Base-by-base conservation (phyloP, 1,140 invertebrate genomes). In the Cardiocondyla obscurior region DNA sequence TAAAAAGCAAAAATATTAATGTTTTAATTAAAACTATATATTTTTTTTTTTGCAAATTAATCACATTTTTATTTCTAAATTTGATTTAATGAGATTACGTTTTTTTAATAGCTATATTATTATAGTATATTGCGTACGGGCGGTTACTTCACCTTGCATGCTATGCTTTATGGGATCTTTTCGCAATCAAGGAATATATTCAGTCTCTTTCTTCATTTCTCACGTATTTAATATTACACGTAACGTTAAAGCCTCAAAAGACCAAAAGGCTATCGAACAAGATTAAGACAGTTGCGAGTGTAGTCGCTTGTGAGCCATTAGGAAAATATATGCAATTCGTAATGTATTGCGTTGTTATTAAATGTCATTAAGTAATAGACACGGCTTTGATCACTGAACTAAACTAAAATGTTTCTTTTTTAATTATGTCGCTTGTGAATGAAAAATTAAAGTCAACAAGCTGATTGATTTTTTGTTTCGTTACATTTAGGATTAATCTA, bases 351-450 rank as follows among this genome's bases (percentile, higher is more conserved):
- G 16, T 53, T 69, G 28, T 28, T 79, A 79, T 67, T 28, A 65
- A 62, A 65, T 77, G 49, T 51, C 12, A 42, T 79, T 79, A 79
- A 79, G 74, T 79, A 79, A 55, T 36, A 28, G 49, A 64, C 14
- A 30, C 58, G 10, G 7, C 10, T 76, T 76, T 33, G n/a, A 65
- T 51, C 14, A 1, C 62, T n/a, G 39, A 51, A 4, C 33, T 67
- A 36, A 53, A 33, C 64, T 12, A 10, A 6, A 8, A 67, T 53
- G 16, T 12, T 7, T 19, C n/a, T 58, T n/a, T 16, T 49, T 10
- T 14, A 8, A 74, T 12, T 5, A 16, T 46, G 42, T 7, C 7
- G 42, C 5, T 39, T 51, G 33, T n/a, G 10, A 77, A 42, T 53
- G 33, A 44, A 77, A 69, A 46, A 2, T 22, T 39, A 64, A 64